These are phyloP conservation scores for Crypturellus tataupa DNA, from an alignment of 2,797 vertebrate species.

Conservation along the genomic window DNA sequence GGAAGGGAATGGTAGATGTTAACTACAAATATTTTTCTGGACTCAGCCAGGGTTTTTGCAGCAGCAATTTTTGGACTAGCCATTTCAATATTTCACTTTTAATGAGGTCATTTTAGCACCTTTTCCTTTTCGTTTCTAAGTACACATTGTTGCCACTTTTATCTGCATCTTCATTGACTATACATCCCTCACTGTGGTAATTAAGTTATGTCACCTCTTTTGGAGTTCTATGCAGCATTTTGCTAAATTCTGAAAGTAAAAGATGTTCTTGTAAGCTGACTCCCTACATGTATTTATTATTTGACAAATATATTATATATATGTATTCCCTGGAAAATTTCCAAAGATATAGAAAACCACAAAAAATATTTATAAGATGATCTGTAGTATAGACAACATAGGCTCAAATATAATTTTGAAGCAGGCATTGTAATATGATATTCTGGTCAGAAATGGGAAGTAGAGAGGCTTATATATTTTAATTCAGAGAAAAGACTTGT, in stretches of 20 bases:
- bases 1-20: not conserved
- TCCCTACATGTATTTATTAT: not conserved
- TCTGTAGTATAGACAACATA: not conserved
- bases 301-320: not conserved
- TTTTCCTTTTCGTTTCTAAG: not conserved
- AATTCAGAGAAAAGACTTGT: not conserved
- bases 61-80: not conserved
- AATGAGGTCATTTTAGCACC: not conserved
- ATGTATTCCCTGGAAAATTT: not conserved
- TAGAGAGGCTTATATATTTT: not conserved
- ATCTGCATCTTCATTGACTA: not conserved
- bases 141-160: not conserved
- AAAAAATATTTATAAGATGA: too few species aligned
- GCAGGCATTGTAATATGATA: not conserved
- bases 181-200: not conserved
- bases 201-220: not conserved
- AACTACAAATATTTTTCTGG: not conserved
- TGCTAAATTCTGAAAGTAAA: not conserved
- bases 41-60: not conserved
- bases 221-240: not conserved
- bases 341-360: not conserved
- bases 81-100: slow-evolving; percentile 21
- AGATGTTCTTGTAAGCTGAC: not conserved
- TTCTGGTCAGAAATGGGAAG: not conserved
- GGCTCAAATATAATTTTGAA: not conserved